These are phyloP conservation scores for Diarsia mendica DNA, from an alignment of 2,888 invertebrate species.

Conservation along the genomic window DNA sequence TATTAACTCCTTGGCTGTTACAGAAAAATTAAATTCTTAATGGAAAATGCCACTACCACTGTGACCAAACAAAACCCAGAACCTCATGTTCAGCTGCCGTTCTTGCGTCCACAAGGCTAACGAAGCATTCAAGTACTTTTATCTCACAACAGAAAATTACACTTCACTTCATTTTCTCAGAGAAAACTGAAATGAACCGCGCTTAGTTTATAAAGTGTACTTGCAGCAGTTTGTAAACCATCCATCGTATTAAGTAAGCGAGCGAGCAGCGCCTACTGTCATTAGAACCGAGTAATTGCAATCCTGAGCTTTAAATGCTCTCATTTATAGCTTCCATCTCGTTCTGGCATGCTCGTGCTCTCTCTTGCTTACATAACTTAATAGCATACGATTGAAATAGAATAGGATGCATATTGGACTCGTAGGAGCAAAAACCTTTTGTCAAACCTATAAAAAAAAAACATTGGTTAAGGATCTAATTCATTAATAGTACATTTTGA, in stretches of 20 bases:
- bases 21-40: too few species aligned
- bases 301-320: constrained; percentile 28
- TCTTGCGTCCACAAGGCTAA: too few species aligned
- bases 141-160: not conserved
- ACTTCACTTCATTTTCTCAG: not conserved
- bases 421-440: not conserved
- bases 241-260: constrained; percentile 5
- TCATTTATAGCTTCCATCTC: constrained; percentile 28
- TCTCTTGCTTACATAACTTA: not conserved
- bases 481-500: too few species aligned
- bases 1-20: too few species aligned
- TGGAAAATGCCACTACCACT: too few species aligned
- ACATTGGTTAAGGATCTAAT: not conserved
- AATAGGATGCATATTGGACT: not conserved
- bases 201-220: not conserved
- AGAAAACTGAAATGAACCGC: not conserved
- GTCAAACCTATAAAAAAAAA: not conserved
- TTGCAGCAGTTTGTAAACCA: constrained; percentile 7
- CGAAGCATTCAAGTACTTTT: not conserved
- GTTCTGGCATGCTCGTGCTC: not conserved
- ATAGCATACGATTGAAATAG: not conserved
- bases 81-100: too few species aligned
- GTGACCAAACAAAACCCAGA: too few species aligned
- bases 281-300: constrained; percentile 30
- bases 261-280: constrained; percentile 2